phyloP scores from a whole-genome alignment of 2,888 invertebrate genomes.

The Pterostichus madidus region DNA sequence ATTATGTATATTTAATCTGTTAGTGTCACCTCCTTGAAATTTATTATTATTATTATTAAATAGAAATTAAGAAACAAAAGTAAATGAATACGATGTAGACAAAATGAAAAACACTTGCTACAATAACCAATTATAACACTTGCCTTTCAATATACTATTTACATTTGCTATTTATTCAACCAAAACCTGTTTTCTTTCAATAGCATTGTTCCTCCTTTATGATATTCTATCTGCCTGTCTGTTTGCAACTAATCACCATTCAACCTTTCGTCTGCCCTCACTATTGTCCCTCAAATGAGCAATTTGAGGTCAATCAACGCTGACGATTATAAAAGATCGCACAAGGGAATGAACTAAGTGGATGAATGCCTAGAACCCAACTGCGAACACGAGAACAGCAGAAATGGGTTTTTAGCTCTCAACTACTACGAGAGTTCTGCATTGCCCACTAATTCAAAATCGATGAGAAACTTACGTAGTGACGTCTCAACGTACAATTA shows the following conservation, averaged over 20 bases:
- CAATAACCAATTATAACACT: too few species aligned
- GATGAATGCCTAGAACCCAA: constrained; percentile 16
- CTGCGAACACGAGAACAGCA: neutral
- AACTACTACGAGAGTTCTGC: constrained; percentile 15
- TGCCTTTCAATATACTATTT: too few species aligned
- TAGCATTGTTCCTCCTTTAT: too few species aligned
- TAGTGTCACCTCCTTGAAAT: too few species aligned
- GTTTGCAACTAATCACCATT: neutral
- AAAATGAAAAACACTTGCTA: too few species aligned
- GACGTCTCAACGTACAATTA: constrained; percentile 40
- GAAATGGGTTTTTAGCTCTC: constrained; percentile 36
- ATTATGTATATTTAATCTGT: too few species aligned
- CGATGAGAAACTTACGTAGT: constrained; percentile 44
- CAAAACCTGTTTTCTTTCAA: too few species aligned
- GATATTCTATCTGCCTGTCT: too few species aligned
- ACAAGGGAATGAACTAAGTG: constrained; percentile 36
- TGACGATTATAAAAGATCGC: constrained; percentile 34
- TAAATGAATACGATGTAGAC: too few species aligned
- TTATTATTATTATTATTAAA: too few species aligned
- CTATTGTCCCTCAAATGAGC: constrained; percentile 32
- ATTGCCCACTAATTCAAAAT: constrained; percentile 43
- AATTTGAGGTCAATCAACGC: constrained; percentile 39
- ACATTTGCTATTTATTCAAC: too few species aligned
- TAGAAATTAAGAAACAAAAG: too few species aligned
- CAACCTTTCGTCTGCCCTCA: neutral